phyloP scores from a whole-genome alignment of 2,113 vertebrate genomes.

The Neolamprologus falcicula region DNA sequence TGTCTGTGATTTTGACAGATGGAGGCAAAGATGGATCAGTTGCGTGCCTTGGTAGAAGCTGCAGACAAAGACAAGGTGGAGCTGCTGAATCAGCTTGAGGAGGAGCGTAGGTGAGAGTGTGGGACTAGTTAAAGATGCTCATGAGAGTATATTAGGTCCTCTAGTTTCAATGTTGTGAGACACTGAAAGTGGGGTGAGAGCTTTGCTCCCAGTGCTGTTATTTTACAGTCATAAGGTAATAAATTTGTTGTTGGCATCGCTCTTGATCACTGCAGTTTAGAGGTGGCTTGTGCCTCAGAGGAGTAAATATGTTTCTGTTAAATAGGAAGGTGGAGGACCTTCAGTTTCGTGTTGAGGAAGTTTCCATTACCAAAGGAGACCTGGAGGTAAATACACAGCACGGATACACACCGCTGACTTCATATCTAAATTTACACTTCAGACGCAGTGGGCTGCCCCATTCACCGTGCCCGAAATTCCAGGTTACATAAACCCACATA shows the following conservation, averaged over 20 bases:
- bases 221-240: not conserved
- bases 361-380: slow-evolving; percentile 98
- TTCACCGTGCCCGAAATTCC: not conserved
- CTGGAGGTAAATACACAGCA: slow-evolving; percentile 84
- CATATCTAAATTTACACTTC: not conserved
- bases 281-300: not conserved
- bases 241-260: not conserved
- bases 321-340: slow-evolving; percentile 96
- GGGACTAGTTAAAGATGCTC: not conserved
- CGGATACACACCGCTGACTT: not conserved
- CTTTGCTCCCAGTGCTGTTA: not conserved
- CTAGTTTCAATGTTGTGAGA: not conserved
- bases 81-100: slow-evolving; percentile 92
- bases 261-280: not conserved
- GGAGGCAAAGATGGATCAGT: slow-evolving; percentile 96
- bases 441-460: not conserved
- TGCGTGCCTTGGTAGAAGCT: slow-evolving; percentile 90
- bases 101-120: slow-evolving; percentile 85
- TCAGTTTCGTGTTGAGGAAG: slow-evolving; percentile 97
- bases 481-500: not conserved
- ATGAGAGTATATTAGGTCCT: not conserved
- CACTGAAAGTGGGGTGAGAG: not conserved
- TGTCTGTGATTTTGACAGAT: slow-evolving; percentile 72
- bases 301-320: slow-evolving; percentile 13
- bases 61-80: slow-evolving; percentile 96